Base-by-base conservation (phyloP, 2,797 vertebrate genomes). In the Falco peregrinus region DNA sequence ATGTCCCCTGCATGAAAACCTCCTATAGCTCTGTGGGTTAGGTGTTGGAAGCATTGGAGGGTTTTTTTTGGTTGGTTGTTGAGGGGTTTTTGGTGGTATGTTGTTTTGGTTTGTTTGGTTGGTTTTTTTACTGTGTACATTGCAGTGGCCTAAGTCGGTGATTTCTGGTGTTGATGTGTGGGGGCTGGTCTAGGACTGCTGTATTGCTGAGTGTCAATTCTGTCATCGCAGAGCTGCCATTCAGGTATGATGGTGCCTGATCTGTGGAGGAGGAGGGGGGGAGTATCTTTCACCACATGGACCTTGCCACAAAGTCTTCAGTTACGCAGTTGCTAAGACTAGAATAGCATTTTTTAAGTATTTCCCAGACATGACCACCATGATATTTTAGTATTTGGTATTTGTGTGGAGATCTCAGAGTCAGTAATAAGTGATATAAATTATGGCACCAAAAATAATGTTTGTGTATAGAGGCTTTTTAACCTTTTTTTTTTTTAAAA, bases 171-270 rank as follows among this genome's bases (percentile, higher is more conserved):
- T 7, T 39, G 26, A 7, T 48, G 25, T 28, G 10, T 22, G 18
- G 26, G 37, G 35, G 18, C 43, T 70, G 48, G 33, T 45, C 33
- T 31, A 65, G 37, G 20, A 6, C 11, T 18, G 28, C 37, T 70
- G 24, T 69, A 5, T 18, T 75, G 35, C 19, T 3, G 5, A 5
- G 6, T n/a, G 28, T n/a, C 50, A 26, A 5, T 51, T 61, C 35
- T 81, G 29, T 39, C 24, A 6, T 43, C 1, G 3, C 1, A 2
- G 53, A 53, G 53, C 67, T 73, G 67, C 22, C 0, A 0, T 47
- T 93, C 31, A 25, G 35, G 21, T 56, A 19, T 47, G 51, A 28
- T 1, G 0, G 64, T n/a, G 51, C 47, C 35, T 53, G 9, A 9
- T 50, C 43, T 57, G n/a, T 51, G 41, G 35, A 69, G 64, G 9